Conservation (phyloP, 2,888 invertebrate genomes). For the Sussaba pulchella region DNA sequence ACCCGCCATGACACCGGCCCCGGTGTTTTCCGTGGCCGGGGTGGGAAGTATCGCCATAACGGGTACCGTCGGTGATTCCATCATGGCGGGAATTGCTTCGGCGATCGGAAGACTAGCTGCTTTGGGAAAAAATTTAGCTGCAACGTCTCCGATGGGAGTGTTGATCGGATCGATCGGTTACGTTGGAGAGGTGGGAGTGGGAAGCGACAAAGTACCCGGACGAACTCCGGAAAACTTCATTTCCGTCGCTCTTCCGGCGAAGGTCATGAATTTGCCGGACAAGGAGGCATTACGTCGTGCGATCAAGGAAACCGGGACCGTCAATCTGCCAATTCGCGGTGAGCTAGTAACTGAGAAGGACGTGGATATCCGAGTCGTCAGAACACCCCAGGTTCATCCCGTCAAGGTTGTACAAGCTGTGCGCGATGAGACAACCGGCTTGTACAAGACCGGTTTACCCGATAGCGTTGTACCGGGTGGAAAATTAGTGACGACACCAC, state of each 20-base stretch:
- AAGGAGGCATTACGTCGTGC: neutral
- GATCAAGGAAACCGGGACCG: neutral
- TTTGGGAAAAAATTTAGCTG: neutral
- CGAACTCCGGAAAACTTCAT: slow-evolving; percentile 1
- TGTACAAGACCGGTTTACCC: neutral
- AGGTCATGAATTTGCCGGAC: slow-evolving; percentile 1
- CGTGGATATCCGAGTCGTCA: slow-evolving; percentile 11
- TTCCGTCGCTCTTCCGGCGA: neutral
- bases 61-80: neutral
- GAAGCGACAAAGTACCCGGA: neutral
- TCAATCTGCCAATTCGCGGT: neutral
- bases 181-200: neutral
- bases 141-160: neutral
- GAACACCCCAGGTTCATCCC: neutral
- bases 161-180: neutral
- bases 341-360: neutral
- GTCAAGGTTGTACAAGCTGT: slow-evolving; percentile 13
- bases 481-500: slow-evolving; percentile 11
- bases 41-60: neutral
- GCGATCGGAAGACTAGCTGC: neutral
- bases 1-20: neutral
- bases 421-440: slow-evolving; percentile 1
- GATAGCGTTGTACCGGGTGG: neutral
- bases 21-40: neutral
- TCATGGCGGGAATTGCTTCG: neutral